These are phyloP conservation scores for Caenorhabditis zanzibari DNA, from an alignment of 2,888 invertebrate genomes.

Conservation along the genomic window DNA sequence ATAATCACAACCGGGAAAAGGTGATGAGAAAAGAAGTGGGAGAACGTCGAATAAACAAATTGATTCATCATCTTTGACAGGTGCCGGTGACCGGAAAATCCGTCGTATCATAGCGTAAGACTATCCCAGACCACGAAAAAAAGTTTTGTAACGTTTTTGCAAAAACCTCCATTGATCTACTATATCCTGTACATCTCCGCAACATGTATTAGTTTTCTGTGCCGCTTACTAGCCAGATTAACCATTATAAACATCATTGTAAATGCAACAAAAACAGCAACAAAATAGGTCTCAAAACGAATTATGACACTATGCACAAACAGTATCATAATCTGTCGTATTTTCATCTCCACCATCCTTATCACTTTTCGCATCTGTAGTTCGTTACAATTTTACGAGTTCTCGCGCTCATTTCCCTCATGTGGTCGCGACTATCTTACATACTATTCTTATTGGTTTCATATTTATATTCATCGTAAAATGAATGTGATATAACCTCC, in stretches of 20 bases:
- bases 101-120: slow-evolving; percentile 32
- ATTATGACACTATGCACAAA: slow-evolving; percentile 40
- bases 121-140: slow-evolving; percentile 11
- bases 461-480: slow-evolving; percentile 39
- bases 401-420: slow-evolving; percentile 28
- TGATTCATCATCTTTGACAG: slow-evolving; percentile 64
- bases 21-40: slow-evolving; percentile 9
- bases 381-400: slow-evolving; percentile 62
- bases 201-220: background rate
- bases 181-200: background rate
- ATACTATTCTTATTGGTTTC: slow-evolving; percentile 10
- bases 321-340: slow-evolving; percentile 43
- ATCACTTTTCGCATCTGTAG: slow-evolving; percentile 64
- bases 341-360: slow-evolving; percentile 33
- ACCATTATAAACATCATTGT: too few relatives aligned
- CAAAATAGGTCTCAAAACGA: background rate
- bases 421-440: background rate
- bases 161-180: slow-evolving; percentile 1
- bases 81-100: slow-evolving; percentile 60
- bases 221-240: too few relatives aligned
- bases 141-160: slow-evolving; percentile 17
- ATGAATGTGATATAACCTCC: background rate
- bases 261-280: too few relatives aligned
- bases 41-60: slow-evolving; percentile 63
- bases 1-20: slow-evolving; percentile 36